Conservation (phyloP, 35 echinoderm and acorn worm genomes). For the Diadema setosum region DNA sequence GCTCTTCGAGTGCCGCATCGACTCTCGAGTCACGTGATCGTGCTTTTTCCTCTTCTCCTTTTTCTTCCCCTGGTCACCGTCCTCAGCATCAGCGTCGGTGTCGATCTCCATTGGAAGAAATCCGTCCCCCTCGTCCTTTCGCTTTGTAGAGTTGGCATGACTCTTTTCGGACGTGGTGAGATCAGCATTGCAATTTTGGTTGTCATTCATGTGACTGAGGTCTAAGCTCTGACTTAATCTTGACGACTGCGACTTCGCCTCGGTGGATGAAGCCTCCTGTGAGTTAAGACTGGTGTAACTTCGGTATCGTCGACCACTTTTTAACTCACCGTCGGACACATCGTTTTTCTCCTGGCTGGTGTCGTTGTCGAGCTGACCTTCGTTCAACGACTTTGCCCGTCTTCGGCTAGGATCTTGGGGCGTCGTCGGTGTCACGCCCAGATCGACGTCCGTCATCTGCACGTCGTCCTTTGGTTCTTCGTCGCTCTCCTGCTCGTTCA, state of each 20-base stretch:
- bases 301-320: not conserved
- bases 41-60: not conserved
- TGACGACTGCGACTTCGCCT: not conserved
- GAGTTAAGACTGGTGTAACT: not conserved
- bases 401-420: not conserved
- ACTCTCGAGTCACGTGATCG: not conserved
- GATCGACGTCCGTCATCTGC: too few relatives aligned
- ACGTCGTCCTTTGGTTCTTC: too few relatives aligned
- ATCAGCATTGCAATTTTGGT: not conserved
- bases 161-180: not conserved
- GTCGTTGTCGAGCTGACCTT: not conserved
- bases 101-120: not conserved
- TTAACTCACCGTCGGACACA: not conserved
- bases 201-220: not conserved
- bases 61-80: not conserved
- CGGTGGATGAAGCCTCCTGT: not conserved
- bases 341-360: not conserved
- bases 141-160: not conserved
- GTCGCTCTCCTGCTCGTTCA: not conserved
- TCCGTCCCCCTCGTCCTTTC: not conserved
- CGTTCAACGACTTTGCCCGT: too few relatives aligned
- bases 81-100: not conserved
- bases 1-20: not conserved
- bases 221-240: not conserved
- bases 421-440: not conserved